Conservation (phyloP, 53 echinoderm and acorn worm species). For the Luidia sarsii region DNA sequence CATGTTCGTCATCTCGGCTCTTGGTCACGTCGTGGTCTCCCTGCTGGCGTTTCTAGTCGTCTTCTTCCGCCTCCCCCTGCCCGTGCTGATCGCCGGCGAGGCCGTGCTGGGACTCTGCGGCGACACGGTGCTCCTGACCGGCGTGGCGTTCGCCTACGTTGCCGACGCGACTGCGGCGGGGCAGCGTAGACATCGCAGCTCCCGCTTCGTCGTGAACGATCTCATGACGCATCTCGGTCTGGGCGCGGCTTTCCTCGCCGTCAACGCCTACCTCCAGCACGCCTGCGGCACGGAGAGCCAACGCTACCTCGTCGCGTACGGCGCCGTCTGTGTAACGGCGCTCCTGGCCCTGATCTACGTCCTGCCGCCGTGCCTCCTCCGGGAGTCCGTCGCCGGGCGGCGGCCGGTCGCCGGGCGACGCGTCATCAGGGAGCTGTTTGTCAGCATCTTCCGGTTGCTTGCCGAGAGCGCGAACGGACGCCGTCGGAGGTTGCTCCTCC, state of each 20-base stretch:
- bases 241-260: slow-evolving; percentile 29
- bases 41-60: slow-evolving; percentile 21
- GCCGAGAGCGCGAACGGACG: neutral
- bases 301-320: slow-evolving; percentile 30
- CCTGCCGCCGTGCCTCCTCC: slow-evolving; percentile 45
- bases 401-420: neutral
- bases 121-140: slow-evolving; percentile 13
- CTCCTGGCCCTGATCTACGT: slow-evolving; percentile 36
- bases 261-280: slow-evolving; percentile 26
- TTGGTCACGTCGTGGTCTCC: slow-evolving; percentile 52
- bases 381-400: slow-evolving; percentile 33
- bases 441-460: slow-evolving; percentile 26
- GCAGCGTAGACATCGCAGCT: slow-evolving; percentile 11
- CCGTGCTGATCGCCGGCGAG: slow-evolving; percentile 7
- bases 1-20: slow-evolving; percentile 32
- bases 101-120: slow-evolving; percentile 50
- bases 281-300: no score
- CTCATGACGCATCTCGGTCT: slow-evolving; percentile 38
- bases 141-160: slow-evolving; percentile 46
- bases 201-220: slow-evolving; percentile 39
- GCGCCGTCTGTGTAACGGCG: slow-evolving; percentile 8
- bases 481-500: slow-evolving; percentile 17
- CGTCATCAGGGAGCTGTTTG: slow-evolving; percentile 35
- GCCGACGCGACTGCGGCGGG: slow-evolving; percentile 45
- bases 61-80: slow-evolving; percentile 11